Percentiles rank a stretch among this genome's conserved stretches.
Evolutionary conservation across 2,797 vertebrate genomes (phyloP).

Genomic region (Anas bahamensis): DNA sequence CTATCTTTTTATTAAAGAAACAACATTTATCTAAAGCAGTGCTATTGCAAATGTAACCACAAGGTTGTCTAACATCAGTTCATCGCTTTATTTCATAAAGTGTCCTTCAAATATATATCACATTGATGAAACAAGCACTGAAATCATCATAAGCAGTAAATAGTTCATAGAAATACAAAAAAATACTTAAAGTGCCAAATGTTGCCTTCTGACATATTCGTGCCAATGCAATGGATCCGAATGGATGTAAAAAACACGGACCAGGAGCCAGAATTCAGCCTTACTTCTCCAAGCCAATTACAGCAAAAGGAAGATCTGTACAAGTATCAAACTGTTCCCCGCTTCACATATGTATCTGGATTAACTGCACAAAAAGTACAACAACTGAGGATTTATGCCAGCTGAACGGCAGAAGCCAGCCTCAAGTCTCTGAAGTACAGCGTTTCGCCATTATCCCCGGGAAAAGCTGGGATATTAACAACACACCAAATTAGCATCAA

Average conservation of each 20-base stretch:
- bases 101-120: not conserved
- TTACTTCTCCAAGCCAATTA: not conserved
- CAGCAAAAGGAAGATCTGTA: not conserved
- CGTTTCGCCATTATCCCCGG: conserved; percentile 24
- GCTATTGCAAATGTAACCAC: not conserved
- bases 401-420: not conserved
- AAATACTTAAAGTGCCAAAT: not conserved
- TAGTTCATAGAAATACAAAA: not conserved
- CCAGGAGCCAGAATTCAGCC: not conserved
- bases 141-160: not conserved
- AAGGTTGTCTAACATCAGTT: not conserved
- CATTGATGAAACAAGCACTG: not conserved
- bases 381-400: not conserved
- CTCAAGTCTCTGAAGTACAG: conserved; percentile 10
- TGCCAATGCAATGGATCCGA: not conserved
- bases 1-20: not conserved
- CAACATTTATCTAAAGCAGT: not conserved
- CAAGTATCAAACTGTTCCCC: not conserved
- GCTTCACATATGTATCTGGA: not conserved
- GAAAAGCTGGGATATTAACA: conserved; percentile 43
- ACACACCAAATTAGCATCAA: conserved; percentile 57
- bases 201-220: not conserved
- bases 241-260: not conserved
- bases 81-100: not conserved
- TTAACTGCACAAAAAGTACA: conserved; percentile 13